Evolutionary conservation across 2,113 vertebrate genomes (phyloP), one percentile per base, ranked within the genome.

Genomic region (Toxotes jaculatrix): DNA sequence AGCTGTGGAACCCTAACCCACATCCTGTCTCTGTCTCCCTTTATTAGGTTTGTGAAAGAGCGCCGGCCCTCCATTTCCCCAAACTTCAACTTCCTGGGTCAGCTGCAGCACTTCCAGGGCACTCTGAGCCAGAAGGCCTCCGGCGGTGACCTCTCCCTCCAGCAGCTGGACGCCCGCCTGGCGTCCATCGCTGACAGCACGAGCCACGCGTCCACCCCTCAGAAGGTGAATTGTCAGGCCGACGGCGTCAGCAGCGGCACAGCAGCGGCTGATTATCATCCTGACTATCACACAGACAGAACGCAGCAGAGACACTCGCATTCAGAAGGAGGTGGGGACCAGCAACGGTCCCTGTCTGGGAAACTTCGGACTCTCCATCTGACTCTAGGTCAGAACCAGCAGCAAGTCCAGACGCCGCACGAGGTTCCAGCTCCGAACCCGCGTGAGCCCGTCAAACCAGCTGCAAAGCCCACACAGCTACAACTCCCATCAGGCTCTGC

Each of bases 11-110:
- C 8, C 12, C n/a, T 83, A 49, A 83, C 63, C 57, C 40, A 43
- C 73, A 7, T 75, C 49, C 27, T 82, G 10, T 83, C 34, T 82
- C 27, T 27, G 27, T 27, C 59, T 83, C 31, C 4, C 27, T 55
- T 63, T 21, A 21, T 56, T 75, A 96, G 96, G 87, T 96, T 96
- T 92, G 96, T 96, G 70, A 96, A 96, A 80, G 96, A 96, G 42
- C 94, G 95, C 17, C 87, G 95, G 55, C 95, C 96, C 14, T 93
- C 95, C 36, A 96, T 96, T 66, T 96, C 95, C 32, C 96, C 96
- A 2, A 96, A 96, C 84, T 96, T 96, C 84, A 96, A 96, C 90
- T 96, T 96, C 85, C 93, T 96, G 66, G 96, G 96, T 53, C 96
- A 96, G 77, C 92, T 96, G 80, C 95, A 96, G 88, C 92, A 92